Percentiles rank a stretch among this genome's conserved stretches.
Conservation (phyloP, 2,797 vertebrate genomes). For the Poeciliopsis gracilis region DNA sequence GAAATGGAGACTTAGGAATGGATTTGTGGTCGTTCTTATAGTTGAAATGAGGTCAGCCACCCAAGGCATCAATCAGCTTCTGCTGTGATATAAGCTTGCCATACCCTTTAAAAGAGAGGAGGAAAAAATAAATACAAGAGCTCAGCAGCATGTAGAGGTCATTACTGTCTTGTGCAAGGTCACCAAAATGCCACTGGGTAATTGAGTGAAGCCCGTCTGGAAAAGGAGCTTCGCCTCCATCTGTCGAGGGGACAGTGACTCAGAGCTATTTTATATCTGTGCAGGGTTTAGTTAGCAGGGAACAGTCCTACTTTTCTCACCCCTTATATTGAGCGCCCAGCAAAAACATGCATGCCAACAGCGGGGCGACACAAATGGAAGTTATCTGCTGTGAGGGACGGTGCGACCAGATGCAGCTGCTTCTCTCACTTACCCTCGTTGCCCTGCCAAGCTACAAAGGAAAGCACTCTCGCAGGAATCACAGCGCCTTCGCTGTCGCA, state of each 20-base stretch:
- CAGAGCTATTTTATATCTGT: slow-evolving; percentile 32
- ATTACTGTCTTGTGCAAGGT: slow-evolving; percentile 71
- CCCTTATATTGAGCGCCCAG: slow-evolving; percentile 26
- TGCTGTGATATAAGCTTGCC: slow-evolving; percentile 39
- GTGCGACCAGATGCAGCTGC: slow-evolving; percentile 5
- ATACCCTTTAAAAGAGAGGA: slow-evolving; percentile 21
- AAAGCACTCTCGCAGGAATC: slow-evolving; percentile 58
- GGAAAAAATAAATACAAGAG: slow-evolving; percentile 12
- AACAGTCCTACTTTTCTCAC: slow-evolving; percentile 19
- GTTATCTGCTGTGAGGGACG: slow-evolving; percentile 38
- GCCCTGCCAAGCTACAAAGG: slow-evolving; percentile 49
- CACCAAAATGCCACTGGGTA: slow-evolving; percentile 64
- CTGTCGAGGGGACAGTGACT: slow-evolving; percentile 38
- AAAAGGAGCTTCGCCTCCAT: slow-evolving; percentile 46
- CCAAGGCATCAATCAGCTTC: slow-evolving; percentile 56
- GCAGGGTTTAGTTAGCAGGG: slow-evolving; percentile 22
- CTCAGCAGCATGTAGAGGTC: slow-evolving; percentile 46
- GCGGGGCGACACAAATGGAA: slow-evolving; percentile 23
- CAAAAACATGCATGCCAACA: slow-evolving; percentile 33
- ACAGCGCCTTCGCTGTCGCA: slow-evolving; percentile 30
- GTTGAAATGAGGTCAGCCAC: slow-evolving; percentile 48
- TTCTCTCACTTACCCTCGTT: slow-evolving; percentile 19
- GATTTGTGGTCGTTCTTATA: slow-evolving; percentile 28
- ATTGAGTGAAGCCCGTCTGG: slow-evolving; percentile 53
- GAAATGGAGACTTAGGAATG: slow-evolving; percentile 25